These are phyloP conservation scores for Zaprionus camerounensis DNA, from an alignment of 1,140 invertebrate species.

Conservation along the genomic window DNA sequence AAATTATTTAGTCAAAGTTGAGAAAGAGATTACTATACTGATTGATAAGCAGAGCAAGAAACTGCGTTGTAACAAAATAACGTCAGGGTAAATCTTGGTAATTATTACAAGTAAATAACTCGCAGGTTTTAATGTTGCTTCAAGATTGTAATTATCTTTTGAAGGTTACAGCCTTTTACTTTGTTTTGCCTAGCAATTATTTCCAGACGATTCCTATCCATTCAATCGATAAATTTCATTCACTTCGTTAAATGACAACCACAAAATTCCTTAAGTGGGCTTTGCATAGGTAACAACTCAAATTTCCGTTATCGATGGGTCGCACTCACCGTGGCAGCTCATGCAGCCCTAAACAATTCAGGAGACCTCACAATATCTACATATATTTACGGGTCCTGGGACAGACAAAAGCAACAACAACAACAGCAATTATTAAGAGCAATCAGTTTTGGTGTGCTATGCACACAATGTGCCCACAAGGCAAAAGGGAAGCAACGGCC, in stretches of 20 bases:
- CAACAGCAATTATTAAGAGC: conserved; percentile 54
- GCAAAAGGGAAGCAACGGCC: conserved; percentile 24
- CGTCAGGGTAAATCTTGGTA: neutral
- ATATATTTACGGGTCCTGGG: neutral
- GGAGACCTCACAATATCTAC: neutral
- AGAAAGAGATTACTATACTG: conserved; percentile 16
- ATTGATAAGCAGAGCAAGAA: conserved; percentile 21
- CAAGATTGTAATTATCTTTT: neutral
- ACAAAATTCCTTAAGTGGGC: conserved; percentile 6
- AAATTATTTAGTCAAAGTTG: conserved; percentile 30
- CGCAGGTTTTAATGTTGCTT: neutral
- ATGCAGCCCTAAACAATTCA: conserved; percentile 9
- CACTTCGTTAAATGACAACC: neutral
- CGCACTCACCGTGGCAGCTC: neutral
- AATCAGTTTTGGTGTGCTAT: conserved; percentile 53
- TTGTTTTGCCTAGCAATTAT: neutral
- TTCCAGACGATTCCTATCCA: neutral
- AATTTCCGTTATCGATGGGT: conserved; percentile 17
- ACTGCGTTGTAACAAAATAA: neutral
- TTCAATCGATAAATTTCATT: neutral
- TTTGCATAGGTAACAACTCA: conserved; percentile 21
- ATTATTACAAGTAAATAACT: neutral
- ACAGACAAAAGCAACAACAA: conserved; percentile 20
- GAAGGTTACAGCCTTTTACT: no score
- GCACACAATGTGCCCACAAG: conserved; percentile 47